Percentiles rank a stretch among this genome's conserved stretches.
phyloP scores from a whole-genome alignment of 1,140 invertebrate genomes.

The Agrypnia vestita region DNA sequence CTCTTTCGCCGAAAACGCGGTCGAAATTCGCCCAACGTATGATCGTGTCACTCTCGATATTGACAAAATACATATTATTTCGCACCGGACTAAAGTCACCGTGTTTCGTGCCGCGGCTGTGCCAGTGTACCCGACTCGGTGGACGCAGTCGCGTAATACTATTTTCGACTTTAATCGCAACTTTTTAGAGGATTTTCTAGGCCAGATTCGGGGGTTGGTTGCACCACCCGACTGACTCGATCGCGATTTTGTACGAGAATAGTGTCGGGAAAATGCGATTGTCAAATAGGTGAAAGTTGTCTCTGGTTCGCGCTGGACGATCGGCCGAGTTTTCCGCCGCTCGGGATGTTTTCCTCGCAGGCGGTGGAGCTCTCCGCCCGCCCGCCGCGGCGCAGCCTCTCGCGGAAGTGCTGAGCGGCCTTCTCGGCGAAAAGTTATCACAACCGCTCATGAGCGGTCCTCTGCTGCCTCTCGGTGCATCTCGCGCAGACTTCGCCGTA shows the following conservation, averaged over 20 bases:
- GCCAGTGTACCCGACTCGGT: conserved; percentile 13
- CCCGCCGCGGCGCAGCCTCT: conserved; percentile 29
- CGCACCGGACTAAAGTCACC: not conserved
- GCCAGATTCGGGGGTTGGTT: conserved; percentile 17
- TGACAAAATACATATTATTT: conserved; percentile 22
- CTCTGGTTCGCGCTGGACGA: not conserved
- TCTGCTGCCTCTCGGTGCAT: not conserved
- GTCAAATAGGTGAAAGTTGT: conserved; percentile 39
- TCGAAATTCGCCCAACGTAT: conserved; percentile 46
- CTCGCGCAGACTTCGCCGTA: not conserved
- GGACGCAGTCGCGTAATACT: conserved; percentile 18
- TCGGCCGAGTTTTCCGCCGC: not conserved
- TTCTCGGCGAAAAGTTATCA: conserved; percentile 21
- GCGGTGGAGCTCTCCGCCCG: conserved; percentile 11
- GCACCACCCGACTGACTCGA: conserved; percentile 19
- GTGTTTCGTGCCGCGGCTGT: not conserved
- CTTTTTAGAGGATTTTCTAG: conserved; percentile 27
- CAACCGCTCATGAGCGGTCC: conserved; percentile 37
- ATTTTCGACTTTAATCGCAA: conserved; percentile 10
- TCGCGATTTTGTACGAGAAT: not conserved
- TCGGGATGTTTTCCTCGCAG: conserved; percentile 20
- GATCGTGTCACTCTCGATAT: conserved; percentile 37
- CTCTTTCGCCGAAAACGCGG: conserved; percentile 26
- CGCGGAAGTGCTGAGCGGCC: conserved; percentile 23
- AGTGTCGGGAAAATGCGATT: conserved; percentile 37